Evolutionary conservation across 2,888 invertebrate species (phyloP).

Genomic region (Patella pellucida): DNA sequence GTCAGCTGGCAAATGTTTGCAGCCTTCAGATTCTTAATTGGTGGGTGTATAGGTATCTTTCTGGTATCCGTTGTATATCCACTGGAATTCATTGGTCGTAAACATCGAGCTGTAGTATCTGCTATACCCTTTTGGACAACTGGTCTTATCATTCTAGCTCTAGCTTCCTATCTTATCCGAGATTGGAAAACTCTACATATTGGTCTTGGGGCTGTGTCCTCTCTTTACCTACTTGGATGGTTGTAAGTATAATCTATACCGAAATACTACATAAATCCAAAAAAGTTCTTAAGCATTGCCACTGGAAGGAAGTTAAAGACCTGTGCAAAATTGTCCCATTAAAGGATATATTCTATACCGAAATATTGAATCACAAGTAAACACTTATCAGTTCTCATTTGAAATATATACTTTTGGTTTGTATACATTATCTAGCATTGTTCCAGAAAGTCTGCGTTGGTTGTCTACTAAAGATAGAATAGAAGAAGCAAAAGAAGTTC

Average conservation of each 20-base stretch:
- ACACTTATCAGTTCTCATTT: too few species aligned
- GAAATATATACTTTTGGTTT: too few species aligned
- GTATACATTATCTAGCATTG: constrained; percentile 27
- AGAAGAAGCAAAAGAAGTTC: constrained; percentile 32
- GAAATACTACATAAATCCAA: too few species aligned
- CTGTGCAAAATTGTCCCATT: too few species aligned
- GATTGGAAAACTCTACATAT: constrained; percentile 26
- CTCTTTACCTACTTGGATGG: constrained; percentile 15
- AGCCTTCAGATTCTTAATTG: constrained; percentile 40
- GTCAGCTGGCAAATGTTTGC: constrained; percentile 52
- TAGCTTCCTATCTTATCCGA: constrained; percentile 15
- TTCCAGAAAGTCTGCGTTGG: constrained; percentile 49
- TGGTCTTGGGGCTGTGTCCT: constrained; percentile 15
- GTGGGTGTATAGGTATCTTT: constrained; percentile 33
- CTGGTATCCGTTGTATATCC: constrained; percentile 28
- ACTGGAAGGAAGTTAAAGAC: too few species aligned
- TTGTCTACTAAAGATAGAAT: constrained; percentile 34
- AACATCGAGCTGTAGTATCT: constrained; percentile 19
- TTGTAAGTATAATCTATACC: constrained; percentile 18
- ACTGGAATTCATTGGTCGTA: constrained; percentile 24
- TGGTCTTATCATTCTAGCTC: constrained; percentile 17
- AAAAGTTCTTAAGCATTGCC: too few species aligned
- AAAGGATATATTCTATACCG: too few species aligned
- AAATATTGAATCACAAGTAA: too few species aligned
- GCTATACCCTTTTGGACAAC: constrained; percentile 20